Evolutionary conservation across 1,140 invertebrate species (phyloP), one percentile per base, ranked within the genome.

Genomic region (Sarcophaga peregrina): DNA sequence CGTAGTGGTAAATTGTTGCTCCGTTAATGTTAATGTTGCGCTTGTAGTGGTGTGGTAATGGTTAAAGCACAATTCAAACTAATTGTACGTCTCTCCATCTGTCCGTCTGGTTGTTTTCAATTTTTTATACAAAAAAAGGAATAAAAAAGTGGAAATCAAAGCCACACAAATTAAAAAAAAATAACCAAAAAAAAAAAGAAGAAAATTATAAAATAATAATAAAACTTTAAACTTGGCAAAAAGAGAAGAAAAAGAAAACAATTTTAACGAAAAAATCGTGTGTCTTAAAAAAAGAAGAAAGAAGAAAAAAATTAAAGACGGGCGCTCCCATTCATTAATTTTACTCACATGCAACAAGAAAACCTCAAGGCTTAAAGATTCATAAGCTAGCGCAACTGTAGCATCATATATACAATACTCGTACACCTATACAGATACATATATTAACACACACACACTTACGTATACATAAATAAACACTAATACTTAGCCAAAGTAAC

Each of bases 261-360:
- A 62, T 37, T 37, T 37, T 37, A 54, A 54, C 52, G 5, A 72
- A 72, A 72, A 62, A 76, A 9, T 52, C 75, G 75, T 78, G 74
- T 50, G 74, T 47, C n/a, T 47, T 10, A 13, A 20, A 52, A 80
- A 80, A 52, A 25, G 78, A 20, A 17, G n/a, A 81, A 62, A 52
- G 8, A n/a, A 81, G 45, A 81, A 81, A 48, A 50, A 13, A 20
- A 17, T 47, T 50, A 78, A 78, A 46, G 80, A 81, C 80, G 54
- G 80, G 80, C 80, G 80, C 80, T 81, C 80, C 80, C 80, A 81
- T 81, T 81, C 80, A 81, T 81, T 81, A 81, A 81, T 81, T 81
- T 81, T 81, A 58, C 80, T 81, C 80, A 62, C 80, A 81, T 81
- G 80, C 37, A 46, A 76, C 75, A 50, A 25, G 13, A 50, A 50